A percentile compares a stretch with the other conserved stretches of the same genome.
Conservation (phyloP, 2,113 vertebrate species). For the Argyrosomus japonicus region DNA sequence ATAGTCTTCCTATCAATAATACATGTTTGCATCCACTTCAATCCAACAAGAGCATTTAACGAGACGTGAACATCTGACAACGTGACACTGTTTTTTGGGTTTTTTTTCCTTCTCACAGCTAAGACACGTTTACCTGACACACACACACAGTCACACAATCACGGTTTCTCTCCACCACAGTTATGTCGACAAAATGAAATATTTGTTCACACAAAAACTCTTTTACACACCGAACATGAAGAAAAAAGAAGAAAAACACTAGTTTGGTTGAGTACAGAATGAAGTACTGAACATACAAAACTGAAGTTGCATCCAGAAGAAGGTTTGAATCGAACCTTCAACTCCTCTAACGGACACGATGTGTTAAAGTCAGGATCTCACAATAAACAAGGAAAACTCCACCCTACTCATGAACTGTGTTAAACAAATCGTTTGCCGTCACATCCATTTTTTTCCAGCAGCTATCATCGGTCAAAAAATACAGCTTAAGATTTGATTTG, state of each 20-base stretch:
- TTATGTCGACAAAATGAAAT: constrained; percentile 10
- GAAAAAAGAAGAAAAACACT: constrained; percentile 16
- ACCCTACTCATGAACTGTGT: neutral
- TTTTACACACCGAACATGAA: constrained; percentile 51
- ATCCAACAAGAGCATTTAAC: constrained; percentile 41
- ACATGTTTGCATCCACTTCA: constrained; percentile 66
- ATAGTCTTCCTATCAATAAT: constrained; percentile 49
- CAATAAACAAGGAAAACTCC: constrained; percentile 39
- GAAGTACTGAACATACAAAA: constrained; percentile 32
- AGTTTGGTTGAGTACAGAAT: constrained; percentile 43
- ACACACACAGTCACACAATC: constrained; percentile 10
- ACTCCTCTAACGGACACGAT: neutral
- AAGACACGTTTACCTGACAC: constrained; percentile 19
- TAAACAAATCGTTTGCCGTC: too few relatives aligned
- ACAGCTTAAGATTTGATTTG: too few relatives aligned
- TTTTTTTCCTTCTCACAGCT: constrained; percentile 20
- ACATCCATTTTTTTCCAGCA: too few relatives aligned
- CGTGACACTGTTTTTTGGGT: neutral
- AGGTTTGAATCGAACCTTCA: constrained; percentile 2
- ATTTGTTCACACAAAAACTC: constrained; percentile 18
- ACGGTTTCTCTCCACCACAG: constrained; percentile 30
- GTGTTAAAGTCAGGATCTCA: constrained; percentile 9
- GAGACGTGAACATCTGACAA: constrained; percentile 32
- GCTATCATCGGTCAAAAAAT: too few relatives aligned
- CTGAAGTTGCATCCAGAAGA: constrained; percentile 55